These are phyloP conservation scores for Ispidina picta DNA, from an alignment of 2,797 vertebrate species.

Conservation along the genomic window DNA sequence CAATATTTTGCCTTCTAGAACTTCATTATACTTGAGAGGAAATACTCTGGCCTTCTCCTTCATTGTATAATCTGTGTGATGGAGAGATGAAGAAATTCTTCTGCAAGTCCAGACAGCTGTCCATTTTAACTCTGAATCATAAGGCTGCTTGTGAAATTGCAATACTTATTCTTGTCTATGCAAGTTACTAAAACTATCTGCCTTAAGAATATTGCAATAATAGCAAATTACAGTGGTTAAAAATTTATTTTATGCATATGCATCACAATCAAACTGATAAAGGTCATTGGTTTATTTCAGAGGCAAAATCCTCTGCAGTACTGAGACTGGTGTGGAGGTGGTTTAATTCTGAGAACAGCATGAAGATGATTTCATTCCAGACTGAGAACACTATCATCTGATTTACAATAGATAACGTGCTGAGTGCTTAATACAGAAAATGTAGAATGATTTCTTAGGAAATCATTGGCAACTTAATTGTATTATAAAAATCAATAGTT, in stretches of 20 bases:
- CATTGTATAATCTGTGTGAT: background rate
- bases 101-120: background rate
- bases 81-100: background rate
- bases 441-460: conserved; percentile 8
- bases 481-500: conserved; percentile 47
- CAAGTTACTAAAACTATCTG: background rate
- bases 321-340: background rate
- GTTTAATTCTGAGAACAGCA: background rate
- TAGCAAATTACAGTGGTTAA: background rate
- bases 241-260: background rate
- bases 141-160: background rate
- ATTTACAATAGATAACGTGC: background rate
- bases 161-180: background rate
- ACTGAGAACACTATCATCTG: background rate
- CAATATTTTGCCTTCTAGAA: background rate
- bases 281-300: background rate
- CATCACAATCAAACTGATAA: background rate
- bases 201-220: background rate
- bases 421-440: background rate
- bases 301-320: background rate
- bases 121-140: background rate
- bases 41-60: background rate
- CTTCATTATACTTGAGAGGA: background rate
- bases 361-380: background rate
- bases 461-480: conserved; percentile 27